Evolutionary conservation across 2,797 vertebrate genomes (phyloP).

Genomic region (Gouania willdenowi): DNA sequence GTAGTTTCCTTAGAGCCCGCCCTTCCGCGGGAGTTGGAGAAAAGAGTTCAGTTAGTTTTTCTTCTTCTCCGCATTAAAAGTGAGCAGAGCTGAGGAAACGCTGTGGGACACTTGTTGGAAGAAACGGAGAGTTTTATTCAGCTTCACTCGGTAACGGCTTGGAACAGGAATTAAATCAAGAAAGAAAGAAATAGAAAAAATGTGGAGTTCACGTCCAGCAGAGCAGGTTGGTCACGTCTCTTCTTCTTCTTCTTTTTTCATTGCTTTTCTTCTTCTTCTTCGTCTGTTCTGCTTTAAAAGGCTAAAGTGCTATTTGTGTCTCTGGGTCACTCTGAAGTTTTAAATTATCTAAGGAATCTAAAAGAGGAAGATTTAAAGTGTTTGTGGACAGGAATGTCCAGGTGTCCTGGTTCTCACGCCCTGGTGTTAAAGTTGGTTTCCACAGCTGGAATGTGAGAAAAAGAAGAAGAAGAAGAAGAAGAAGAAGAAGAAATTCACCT

Average conservation of each 20-base stretch:
- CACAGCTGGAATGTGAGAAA: constrained; percentile 58
- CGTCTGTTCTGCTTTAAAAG: constrained; percentile 47
- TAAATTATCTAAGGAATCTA: constrained; percentile 1
- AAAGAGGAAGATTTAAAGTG: neutral
- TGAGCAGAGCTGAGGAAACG: constrained; percentile 8
- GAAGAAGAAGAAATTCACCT: no score
- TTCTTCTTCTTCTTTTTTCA: constrained; percentile 5
- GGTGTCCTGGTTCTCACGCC: constrained; percentile 4
- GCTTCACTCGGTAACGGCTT: no score
- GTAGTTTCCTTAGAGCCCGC: constrained; percentile 37
- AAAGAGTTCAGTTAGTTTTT: constrained; percentile 53
- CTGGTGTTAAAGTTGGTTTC: constrained; percentile 41
- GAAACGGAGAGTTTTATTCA: no score
- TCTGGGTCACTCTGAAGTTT: constrained; percentile 18
- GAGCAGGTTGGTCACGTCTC: constrained; percentile 68
- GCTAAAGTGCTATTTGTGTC: constrained; percentile 13
- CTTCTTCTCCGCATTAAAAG: constrained; percentile 13
- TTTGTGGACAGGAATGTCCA: constrained; percentile 8
- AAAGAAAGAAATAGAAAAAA: no score
- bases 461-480: no score
- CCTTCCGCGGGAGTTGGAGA: constrained; percentile 51
- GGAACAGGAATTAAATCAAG: no score
- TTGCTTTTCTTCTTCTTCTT: no score
- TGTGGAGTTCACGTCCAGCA: constrained; percentile 56
- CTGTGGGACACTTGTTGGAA: no score